Evolutionary conservation across 2,888 invertebrate species (phyloP).

Genomic region (Pharmacophagus antenor): DNA sequence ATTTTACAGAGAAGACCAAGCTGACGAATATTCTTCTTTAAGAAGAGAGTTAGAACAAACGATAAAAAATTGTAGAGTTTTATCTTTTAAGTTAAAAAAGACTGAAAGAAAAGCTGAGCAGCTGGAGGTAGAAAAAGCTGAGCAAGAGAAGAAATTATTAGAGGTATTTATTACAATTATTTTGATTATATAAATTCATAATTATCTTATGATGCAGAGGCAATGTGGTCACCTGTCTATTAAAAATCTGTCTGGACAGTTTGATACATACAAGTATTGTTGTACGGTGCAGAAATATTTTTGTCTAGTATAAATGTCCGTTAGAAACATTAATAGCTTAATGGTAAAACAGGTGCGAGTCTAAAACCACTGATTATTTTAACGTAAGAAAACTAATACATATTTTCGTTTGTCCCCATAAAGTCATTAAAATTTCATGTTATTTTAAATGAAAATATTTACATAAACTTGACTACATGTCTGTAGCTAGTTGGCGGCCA

Average conservation of each 20-base stretch:
- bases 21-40: conserved; percentile 95
- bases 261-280: not conserved
- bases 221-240: not conserved
- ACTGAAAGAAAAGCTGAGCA: conserved; percentile 94
- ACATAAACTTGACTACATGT: conserved; percentile 22
- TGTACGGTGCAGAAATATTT: not conserved
- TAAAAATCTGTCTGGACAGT: not conserved
- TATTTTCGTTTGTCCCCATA: too few species aligned
- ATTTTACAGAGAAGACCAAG: conserved; percentile 92
- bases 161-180: conserved; percentile 51
- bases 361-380: too few species aligned
- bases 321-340: not conserved
- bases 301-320: not conserved
- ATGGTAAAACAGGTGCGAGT: too few species aligned
- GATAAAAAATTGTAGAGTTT: conserved; percentile 97
- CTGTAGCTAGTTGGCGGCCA: conserved; percentile 80
- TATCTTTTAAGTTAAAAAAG: conserved; percentile 98
- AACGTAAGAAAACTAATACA: too few species aligned
- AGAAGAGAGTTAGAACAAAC: conserved; percentile 98
- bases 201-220: not conserved
- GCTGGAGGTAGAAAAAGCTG: conserved; percentile 91
- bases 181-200: not conserved
- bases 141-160: conserved; percentile 85
- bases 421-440: too few species aligned
- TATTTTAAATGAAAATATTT: too few species aligned